phyloP scores from a whole-genome alignment of 2,113 vertebrate genomes.

The Otus sunia region DNA sequence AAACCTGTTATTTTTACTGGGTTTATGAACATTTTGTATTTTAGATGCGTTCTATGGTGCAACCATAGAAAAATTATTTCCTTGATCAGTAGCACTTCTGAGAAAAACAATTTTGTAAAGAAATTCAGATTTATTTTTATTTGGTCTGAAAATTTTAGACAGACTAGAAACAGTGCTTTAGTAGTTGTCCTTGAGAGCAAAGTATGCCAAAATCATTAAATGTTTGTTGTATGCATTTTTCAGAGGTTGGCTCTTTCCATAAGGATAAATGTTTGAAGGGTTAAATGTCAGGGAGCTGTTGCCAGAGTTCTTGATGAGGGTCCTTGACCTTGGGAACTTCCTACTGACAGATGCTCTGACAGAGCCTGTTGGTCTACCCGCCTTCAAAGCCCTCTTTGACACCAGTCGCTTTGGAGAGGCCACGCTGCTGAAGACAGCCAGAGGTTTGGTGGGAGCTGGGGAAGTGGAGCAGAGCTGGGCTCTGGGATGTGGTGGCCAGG shows the following conservation, averaged over 20 bases:
- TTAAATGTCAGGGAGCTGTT: not conserved
- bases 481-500: not conserved
- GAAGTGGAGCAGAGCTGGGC: not conserved
- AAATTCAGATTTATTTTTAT: not conserved
- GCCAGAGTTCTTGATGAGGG: not conserved
- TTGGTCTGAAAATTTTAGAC: not conserved
- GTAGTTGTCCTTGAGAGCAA: not conserved
- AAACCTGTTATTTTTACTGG: not conserved
- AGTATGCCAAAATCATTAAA: not conserved
- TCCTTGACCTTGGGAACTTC: conserved; percentile 15
- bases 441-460: not conserved
- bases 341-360: not conserved
- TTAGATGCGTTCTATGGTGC: not conserved
- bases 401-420: not conserved
- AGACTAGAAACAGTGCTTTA: not conserved
- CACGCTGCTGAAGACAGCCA: not conserved
- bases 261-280: not conserved
- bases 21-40: not conserved
- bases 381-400: not conserved
- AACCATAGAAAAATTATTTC: not conserved
- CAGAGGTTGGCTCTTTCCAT: not conserved
- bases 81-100: not conserved
- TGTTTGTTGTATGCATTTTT: not conserved
- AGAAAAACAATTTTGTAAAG: not conserved
- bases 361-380: not conserved